Evolutionary conservation across 2,888 invertebrate genomes (phyloP).

Genomic region (Sceliomorpha sp.): DNA sequence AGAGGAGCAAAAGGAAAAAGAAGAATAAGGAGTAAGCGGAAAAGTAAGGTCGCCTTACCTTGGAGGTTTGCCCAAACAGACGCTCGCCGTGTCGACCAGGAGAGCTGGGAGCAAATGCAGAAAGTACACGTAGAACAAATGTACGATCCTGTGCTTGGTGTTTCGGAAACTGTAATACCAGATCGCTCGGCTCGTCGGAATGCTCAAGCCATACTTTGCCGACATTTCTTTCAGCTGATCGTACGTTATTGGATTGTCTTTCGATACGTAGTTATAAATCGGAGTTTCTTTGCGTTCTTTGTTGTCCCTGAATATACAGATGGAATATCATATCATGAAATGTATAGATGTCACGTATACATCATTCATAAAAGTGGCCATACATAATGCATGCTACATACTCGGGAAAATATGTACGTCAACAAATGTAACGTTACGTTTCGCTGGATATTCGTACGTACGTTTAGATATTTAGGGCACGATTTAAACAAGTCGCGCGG

Average conservation of each 20-base stretch:
- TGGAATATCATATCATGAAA: too few relatives aligned
- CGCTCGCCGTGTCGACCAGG: constrained; percentile 82
- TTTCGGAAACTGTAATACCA: constrained; percentile 86
- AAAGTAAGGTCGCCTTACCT: constrained; percentile 80
- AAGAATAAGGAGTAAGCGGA: constrained; percentile 15
- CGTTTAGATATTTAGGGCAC: too few relatives aligned
- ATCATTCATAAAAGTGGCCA: too few relatives aligned
- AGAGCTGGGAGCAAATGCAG: constrained; percentile 85
- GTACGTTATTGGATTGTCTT: constrained; percentile 92
- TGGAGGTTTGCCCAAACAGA: constrained; percentile 84
- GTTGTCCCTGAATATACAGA: constrained; percentile 76
- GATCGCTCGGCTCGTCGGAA: constrained; percentile 85
- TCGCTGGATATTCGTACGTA: too few relatives aligned
- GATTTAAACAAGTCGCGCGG: too few relatives aligned
- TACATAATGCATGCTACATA: too few relatives aligned
- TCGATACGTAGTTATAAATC: constrained; percentile 94
- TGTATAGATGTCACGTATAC: neutral
- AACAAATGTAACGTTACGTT: too few relatives aligned
- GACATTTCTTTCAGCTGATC: constrained; percentile 84
- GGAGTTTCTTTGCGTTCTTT: constrained; percentile 81
- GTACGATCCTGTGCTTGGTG: constrained; percentile 83
- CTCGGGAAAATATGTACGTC: too few relatives aligned
- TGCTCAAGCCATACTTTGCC: constrained; percentile 82
- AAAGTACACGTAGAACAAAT: constrained; percentile 83
- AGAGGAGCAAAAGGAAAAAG: neutral